Conservation (phyloP, 2,113 vertebrate species). For the Paramormyrops kingsleyae region DNA sequence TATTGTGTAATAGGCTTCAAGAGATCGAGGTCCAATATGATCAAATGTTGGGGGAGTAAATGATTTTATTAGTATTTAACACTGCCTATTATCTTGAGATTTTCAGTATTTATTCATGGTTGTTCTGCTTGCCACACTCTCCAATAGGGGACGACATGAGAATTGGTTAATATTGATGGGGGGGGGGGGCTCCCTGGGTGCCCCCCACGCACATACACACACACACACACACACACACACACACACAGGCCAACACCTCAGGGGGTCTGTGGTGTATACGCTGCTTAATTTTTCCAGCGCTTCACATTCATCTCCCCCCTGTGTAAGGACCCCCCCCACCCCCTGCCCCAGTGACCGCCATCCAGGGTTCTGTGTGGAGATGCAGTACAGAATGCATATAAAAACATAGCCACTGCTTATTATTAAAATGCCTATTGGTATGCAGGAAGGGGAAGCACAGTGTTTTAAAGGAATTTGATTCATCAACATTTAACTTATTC, state of each 20-base stretch:
- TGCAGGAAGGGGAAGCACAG: not conserved
- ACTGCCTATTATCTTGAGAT: not conserved
- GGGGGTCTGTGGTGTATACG: constrained; percentile 10
- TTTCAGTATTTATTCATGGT: not conserved
- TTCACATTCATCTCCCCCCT: constrained; percentile 17
- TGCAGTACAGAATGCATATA: not conserved
- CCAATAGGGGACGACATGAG: not conserved
- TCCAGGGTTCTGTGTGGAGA: not conserved
- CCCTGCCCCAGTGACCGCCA: not conserved
- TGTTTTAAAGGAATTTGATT: constrained; percentile 4
- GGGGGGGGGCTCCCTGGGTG: not conserved
- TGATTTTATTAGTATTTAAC: too few relatives aligned
- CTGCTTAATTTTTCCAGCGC: constrained; percentile 18
- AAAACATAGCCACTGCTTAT: not conserved
- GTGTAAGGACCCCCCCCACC: not conserved
- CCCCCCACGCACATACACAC: not conserved
- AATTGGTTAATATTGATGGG: not conserved
- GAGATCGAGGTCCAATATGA: too few relatives aligned
- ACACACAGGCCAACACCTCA: not conserved
- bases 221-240: not conserved
- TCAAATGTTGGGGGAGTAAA: too few relatives aligned
- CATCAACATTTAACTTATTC: constrained; percentile 9
- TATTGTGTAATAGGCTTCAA: not conserved
- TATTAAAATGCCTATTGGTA: not conserved
- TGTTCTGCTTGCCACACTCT: not conserved